Evolutionary conservation across 2,888 invertebrate genomes (phyloP), one percentile per base, ranked within the genome.

Genomic region (Gasteruption jaculator): DNA sequence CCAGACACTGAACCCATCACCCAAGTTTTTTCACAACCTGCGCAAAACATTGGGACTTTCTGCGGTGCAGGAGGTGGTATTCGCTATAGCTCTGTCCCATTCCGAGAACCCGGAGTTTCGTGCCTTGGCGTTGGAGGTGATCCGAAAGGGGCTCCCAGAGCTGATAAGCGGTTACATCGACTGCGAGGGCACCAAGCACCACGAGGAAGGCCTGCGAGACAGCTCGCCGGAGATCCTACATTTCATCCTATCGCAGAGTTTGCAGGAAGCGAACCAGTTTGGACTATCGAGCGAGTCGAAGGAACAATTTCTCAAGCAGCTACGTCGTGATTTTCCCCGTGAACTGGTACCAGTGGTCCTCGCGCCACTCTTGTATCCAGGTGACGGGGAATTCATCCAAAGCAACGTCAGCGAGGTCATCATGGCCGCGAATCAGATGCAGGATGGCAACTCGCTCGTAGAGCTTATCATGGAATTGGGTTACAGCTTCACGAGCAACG

Each of bases 401-500:
- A 55, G 57, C 42, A 57, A 54, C 30, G 57, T 59, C 41, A n/a
- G n/a, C n/a, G 62, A 62, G 18, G 53, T 65, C 57, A 65, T 63
- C 53, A 71, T 71, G 70, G 63, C 70, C 44, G 55, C 67, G 30
- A 65, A 61, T 54, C 66, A 67, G 54, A 61, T 69, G 65, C 32
- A 85, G 82, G 81, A 76, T 77, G 72, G 86, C 58, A 83, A 82
- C 65, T 82, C 87, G 48, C 74, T 91, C 65, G 86, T 91, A 50
- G 94, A 94, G 65, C 79, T 94, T 63, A 83, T 96, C 61, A 81
- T 87, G 68, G 96, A 97, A 74, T 81, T 95, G 64, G 93, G 96
- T 39, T 93, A 91, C 73, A 77, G 82, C 54, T 93, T 94, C 68
- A 95, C 94, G 41, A 74, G 82, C 38, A 83, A 83, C 15, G 77